Evolutionary conservation across 2,888 invertebrate species (phyloP).

Genomic region (Bellardia bayeri): DNA sequence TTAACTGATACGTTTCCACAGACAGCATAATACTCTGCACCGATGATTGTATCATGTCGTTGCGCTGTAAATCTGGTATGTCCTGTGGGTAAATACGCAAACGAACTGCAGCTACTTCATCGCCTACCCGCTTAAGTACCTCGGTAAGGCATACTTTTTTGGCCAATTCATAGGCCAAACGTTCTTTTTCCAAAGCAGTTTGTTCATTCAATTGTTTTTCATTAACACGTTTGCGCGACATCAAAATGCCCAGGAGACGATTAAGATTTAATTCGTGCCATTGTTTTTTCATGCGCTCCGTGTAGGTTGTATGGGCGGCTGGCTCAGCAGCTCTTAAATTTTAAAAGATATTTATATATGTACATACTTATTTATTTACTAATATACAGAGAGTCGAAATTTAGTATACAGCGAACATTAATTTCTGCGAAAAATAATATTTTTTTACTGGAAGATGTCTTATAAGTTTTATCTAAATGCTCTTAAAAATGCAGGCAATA

Average conservation of each 20-base stretch:
- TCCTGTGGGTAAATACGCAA: slow-evolving; percentile 84
- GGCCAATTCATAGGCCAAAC: slow-evolving; percentile 85
- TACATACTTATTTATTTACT: too few relatives aligned
- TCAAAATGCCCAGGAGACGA: slow-evolving; percentile 85
- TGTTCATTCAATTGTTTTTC: slow-evolving; percentile 85
- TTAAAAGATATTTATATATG: neutral
- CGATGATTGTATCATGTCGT: slow-evolving; percentile 79
- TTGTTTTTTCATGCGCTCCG: slow-evolving; percentile 82
- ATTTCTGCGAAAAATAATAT: too few relatives aligned
- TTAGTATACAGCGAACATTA: too few relatives aligned
- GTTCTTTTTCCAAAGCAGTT: slow-evolving; percentile 88
- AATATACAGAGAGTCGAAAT: too few relatives aligned
- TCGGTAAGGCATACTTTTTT: slow-evolving; percentile 80
- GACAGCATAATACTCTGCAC: slow-evolving; percentile 76
- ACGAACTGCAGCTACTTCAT: slow-evolving; percentile 81
- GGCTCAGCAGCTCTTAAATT: slow-evolving; percentile 61
- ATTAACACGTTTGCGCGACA: slow-evolving; percentile 83
- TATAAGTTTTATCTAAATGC: too few relatives aligned
- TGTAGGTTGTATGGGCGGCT: slow-evolving; percentile 73
- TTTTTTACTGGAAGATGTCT: too few relatives aligned
- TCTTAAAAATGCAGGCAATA: too few relatives aligned
- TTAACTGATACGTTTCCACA: slow-evolving; percentile 75
- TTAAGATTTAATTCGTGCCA: slow-evolving; percentile 88
- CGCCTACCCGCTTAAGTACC: slow-evolving; percentile 77
- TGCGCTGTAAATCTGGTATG: slow-evolving; percentile 82